A percentile compares a stretch with the other conserved stretches of the same genome.
phyloP scores from a whole-genome alignment of 2,797 vertebrate species.

The Masticophis lateralis region DNA sequence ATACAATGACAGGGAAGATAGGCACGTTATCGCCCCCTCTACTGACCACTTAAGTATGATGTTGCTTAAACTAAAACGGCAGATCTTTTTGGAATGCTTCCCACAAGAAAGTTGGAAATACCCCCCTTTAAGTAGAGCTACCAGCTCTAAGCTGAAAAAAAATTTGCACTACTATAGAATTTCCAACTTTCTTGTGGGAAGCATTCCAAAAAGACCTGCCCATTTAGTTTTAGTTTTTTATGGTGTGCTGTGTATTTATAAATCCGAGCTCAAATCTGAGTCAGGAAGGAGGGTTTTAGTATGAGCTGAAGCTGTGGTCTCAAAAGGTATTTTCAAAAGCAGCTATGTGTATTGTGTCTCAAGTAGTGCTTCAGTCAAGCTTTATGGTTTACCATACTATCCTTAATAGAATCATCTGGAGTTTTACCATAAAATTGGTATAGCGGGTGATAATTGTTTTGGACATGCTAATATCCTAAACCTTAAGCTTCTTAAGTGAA shows the following conservation, averaged over 20 bases:
- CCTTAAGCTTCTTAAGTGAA: neutral
- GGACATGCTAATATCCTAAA: neutral
- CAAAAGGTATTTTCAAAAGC: neutral
- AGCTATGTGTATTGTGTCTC: neutral
- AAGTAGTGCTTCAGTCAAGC: neutral
- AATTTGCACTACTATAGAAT: neutral
- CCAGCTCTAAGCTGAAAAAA: no score
- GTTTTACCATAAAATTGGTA: neutral
- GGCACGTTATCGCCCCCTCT: no score
- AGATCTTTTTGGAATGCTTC: no score
- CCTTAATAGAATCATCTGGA: neutral
- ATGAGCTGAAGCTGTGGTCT: neutral
- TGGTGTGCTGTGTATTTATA: neutral
- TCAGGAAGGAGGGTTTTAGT: neutral
- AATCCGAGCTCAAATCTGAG: neutral
- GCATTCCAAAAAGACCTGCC: neutral
- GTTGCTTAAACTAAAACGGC: no score
- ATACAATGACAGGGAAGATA: no score
- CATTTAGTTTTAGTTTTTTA: neutral
- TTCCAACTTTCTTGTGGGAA: neutral
- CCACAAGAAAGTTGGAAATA: no score
- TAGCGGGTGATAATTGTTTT: neutral
- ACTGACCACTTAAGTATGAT: no score
- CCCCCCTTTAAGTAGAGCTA: no score
- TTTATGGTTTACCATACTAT: neutral